phyloP scores from a whole-genome alignment of 2,888 invertebrate genomes.

The Sussaba pulchella region DNA sequence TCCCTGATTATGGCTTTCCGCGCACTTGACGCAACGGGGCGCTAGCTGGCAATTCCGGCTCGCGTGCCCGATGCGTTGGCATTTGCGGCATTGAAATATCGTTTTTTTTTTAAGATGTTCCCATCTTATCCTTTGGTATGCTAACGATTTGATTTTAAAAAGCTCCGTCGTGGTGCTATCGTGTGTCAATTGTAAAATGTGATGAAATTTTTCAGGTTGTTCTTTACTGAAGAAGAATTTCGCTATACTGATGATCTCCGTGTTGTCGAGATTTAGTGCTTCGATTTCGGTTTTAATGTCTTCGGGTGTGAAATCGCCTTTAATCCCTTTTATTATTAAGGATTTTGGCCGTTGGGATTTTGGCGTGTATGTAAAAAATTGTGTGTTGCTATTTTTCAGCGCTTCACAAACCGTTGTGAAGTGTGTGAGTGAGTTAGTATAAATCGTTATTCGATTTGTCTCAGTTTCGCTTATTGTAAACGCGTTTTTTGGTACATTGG shows the following conservation, averaged over 20 bases:
- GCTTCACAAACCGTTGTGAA: not conserved
- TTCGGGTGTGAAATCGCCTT: conserved; percentile 5
- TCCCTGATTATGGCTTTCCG: conserved; percentile 14
- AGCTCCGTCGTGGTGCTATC: conserved; percentile 2
- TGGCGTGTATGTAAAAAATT: conserved; percentile 28
- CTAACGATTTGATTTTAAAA: conserved; percentile 10
- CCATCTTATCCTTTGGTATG: conserved; percentile 43
- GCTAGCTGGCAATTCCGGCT: conserved; percentile 39
- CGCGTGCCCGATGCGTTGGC: conserved; percentile 41
- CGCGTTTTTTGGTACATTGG: not conserved
- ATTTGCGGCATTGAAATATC: conserved; percentile 42
- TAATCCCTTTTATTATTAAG: conserved; percentile 16
- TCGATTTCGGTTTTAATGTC: conserved; percentile 31
- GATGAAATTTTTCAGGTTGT: conserved; percentile 17
- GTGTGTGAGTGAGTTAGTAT: not conserved
- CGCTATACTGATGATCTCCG: not conserved
- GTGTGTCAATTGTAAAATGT: conserved; percentile 25
- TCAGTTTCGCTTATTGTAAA: not conserved
- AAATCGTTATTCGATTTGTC: not conserved
- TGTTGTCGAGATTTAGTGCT: not conserved
- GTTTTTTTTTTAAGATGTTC: conserved; percentile 13
- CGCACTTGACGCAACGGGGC: conserved; percentile 45
- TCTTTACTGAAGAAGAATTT: conserved; percentile 29
- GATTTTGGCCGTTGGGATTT: conserved; percentile 13
- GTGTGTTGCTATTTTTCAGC: not conserved